phyloP scores from a whole-genome alignment of 2,113 vertebrate genomes.

The Origma solitaria region DNA sequence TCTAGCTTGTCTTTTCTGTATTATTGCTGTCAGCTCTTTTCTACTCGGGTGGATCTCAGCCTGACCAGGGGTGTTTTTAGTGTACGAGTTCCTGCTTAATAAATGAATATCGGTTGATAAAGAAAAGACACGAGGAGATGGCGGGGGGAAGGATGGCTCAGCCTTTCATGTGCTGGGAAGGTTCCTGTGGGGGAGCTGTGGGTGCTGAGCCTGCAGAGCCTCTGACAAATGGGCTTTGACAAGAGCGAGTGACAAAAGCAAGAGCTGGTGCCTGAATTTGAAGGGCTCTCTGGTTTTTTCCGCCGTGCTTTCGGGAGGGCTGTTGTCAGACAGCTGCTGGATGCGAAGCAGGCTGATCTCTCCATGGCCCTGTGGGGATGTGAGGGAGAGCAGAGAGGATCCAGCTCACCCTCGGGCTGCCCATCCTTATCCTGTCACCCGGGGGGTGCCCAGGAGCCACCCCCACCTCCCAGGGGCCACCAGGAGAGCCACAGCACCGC shows the following conservation, averaged over 20 bases:
- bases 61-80: not conserved
- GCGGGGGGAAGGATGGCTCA: not conserved
- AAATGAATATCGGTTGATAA: not conserved
- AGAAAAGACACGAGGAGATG: not conserved
- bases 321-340: not conserved
- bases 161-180: not conserved
- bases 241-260: constrained; percentile 21
- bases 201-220: not conserved
- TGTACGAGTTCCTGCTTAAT: not conserved
- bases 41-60: not conserved
- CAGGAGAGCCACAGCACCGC: not conserved
- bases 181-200: not conserved
- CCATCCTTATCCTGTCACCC: not conserved
- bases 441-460: not conserved
- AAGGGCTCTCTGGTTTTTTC: not conserved
- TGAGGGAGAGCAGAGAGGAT: not conserved
- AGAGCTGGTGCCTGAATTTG: not conserved
- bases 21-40: not conserved
- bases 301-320: not conserved
- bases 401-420: not conserved
- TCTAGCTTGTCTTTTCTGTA: not conserved
- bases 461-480: not conserved
- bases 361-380: not conserved
- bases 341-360: not conserved
- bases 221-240: constrained; percentile 38